phyloP scores from a whole-genome alignment of 2,113 vertebrate species.

The Typhlomys cinereus region DNA sequence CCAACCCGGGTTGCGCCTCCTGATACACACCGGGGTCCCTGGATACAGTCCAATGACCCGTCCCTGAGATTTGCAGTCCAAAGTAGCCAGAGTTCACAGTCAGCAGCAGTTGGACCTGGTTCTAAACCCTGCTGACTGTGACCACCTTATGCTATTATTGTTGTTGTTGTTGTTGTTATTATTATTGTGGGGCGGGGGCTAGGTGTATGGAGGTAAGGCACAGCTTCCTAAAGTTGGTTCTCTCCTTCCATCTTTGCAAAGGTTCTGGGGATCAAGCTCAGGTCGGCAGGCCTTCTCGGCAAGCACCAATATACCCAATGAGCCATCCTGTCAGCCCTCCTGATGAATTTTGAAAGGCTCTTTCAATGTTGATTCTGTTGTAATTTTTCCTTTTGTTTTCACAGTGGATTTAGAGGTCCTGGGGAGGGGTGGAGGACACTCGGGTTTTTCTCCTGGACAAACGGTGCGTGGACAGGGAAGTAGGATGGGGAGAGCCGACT shows the following conservation, averaged over 20 bases:
- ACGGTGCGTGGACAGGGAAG: neutral
- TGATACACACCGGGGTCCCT: neutral
- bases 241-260: too few relatives aligned
- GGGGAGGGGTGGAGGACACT: neutral
- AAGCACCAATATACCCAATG: too few relatives aligned
- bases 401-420: neutral
- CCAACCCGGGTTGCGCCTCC: too few relatives aligned
- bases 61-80: neutral
- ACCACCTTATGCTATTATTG: neutral
- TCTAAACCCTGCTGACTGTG: neutral
- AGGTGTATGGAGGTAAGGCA: too few relatives aligned
- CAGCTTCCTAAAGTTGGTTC: too few relatives aligned
- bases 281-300: too few relatives aligned
- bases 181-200: too few relatives aligned
- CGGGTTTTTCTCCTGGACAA: neutral
- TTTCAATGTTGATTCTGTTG: neutral
- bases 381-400: neutral
- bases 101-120: neutral
- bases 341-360: neutral
- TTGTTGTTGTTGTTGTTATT: too few relatives aligned
- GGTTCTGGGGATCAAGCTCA: too few relatives aligned
- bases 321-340: neutral
- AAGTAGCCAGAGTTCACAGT: neutral
- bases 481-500: neutral
- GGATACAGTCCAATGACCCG: neutral